Base-by-base conservation (phyloP, 1,140 invertebrate genomes). In the Metopolophium dirhodum region DNA sequence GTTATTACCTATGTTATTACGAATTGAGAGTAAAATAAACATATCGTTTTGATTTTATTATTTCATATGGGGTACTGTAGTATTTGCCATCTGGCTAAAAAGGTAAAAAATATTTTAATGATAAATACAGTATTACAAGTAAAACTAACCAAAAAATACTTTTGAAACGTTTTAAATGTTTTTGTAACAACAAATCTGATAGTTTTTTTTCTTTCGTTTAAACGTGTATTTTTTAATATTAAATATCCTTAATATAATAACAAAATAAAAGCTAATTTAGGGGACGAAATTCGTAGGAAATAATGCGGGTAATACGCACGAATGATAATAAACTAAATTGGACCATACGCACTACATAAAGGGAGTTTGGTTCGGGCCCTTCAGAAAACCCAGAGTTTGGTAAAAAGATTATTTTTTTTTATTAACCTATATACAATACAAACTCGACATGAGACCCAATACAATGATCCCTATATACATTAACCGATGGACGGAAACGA, bases 261-360 rank as follows among this genome's bases (percentile, higher is more conserved):
- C 9, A 37, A 8, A 88, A 11, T 51, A 51, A 49, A n/a, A 49
- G 30, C n/a, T 88, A 22, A 35, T 88, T 88, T 51, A 49, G 47
- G 49, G n/a, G 86, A 23, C n/a, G 6, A 18, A 88, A 88, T 23
- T 35, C 9, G 35, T 54, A n/a, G 30, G 35, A 8, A 88, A 88
- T 88, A 88, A 88, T 88, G 87, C 87, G 87, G 87, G 87, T 54
- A 47, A 87, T 26, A 87, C 41, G 85, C 26, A 20, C 18, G 30
- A 88, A 35, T 88, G 49, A 26, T 47, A 26, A 47, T n/a, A 49
- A 49, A 49, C n/a, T 77, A 77, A 77, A 77, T 77, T 77, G 30
- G 61, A 87, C 26, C 30, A 7, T 68, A n/a, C 61, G 61, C 30
- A 77, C 14, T 77, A n/a, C 0, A 77, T 77, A n/a, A 49, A 45